These are phyloP conservation scores for Eclectus roratus DNA, from an alignment of 2,113 vertebrate genomes.

Conservation along the genomic window DNA sequence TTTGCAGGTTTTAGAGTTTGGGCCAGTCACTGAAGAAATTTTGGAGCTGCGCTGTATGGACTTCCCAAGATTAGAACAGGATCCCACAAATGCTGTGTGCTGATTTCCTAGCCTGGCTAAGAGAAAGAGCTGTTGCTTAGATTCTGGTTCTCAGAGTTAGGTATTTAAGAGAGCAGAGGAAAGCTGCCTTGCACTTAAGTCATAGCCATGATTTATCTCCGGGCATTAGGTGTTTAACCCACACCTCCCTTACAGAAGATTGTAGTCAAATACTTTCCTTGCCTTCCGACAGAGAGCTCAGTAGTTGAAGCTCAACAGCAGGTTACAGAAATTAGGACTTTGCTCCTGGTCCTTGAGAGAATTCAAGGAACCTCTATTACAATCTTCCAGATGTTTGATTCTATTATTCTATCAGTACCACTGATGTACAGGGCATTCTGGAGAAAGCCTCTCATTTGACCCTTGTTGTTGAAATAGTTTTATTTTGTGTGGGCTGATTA, in stretches of 20 bases:
- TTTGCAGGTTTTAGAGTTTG: not conserved
- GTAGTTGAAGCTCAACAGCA: not conserved
- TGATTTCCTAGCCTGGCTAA: not conserved
- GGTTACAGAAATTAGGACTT: not conserved
- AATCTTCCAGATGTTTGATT: slow-evolving; percentile 1
- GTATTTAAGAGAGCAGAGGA: not conserved
- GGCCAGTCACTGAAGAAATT: not conserved
- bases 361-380: not conserved
- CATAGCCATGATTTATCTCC: not conserved
- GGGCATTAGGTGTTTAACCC: not conserved
- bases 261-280: not conserved
- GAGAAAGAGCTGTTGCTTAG: not conserved
- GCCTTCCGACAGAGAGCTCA: not conserved
- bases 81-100: not conserved
- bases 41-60: not conserved
- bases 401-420: not conserved
- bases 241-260: not conserved
- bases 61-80: not conserved
- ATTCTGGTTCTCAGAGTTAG: not conserved
- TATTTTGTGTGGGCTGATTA: not conserved
- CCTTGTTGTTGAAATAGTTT: not conserved
- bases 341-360: not conserved
- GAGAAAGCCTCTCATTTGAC: not conserved
- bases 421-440: not conserved
- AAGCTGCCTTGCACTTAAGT: not conserved